phyloP scores from a whole-genome alignment of 2,888 invertebrate species.

The Leptopilina myrica region DNA sequence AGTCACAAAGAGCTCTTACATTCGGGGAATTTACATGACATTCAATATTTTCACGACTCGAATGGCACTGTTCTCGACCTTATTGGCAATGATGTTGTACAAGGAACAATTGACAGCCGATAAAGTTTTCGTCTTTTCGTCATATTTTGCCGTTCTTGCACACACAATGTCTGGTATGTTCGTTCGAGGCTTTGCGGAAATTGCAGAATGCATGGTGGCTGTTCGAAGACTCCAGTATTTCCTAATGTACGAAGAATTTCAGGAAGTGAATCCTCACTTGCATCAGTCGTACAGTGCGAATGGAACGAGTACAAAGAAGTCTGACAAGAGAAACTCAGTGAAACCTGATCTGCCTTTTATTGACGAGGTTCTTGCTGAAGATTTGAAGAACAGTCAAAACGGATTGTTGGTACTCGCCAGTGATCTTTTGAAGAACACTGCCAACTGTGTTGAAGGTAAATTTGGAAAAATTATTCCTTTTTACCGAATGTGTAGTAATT shows the following conservation, averaged over 20 bases:
- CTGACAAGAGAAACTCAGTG: conserved; percentile 53
- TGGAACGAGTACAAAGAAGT: conserved; percentile 57
- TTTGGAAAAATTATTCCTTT: neutral
- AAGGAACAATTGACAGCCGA: conserved; percentile 85
- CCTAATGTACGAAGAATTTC: conserved; percentile 75
- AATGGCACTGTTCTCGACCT: conserved; percentile 86
- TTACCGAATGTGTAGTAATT: neutral
- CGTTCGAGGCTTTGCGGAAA: conserved; percentile 79
- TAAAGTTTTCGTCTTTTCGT: conserved; percentile 80
- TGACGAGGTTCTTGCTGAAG: conserved; percentile 59
- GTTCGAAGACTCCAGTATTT: conserved; percentile 76
- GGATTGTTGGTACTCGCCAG: conserved; percentile 43
- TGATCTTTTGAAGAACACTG: conserved; percentile 45
- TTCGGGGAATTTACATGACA: conserved; percentile 84
- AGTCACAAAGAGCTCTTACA: conserved; percentile 81
- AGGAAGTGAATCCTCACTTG: conserved; percentile 48
- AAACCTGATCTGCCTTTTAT: conserved; percentile 69
- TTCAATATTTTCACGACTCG: conserved; percentile 90
- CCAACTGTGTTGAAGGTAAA: conserved; percentile 44
- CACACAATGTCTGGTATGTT: conserved; percentile 81
- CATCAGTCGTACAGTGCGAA: conserved; percentile 65
- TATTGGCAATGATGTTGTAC: conserved; percentile 83
- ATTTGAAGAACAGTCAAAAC: conserved; percentile 48
- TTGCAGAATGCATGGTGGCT: conserved; percentile 79
- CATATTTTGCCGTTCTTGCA: conserved; percentile 79